These are phyloP conservation scores for Smutsia temminckii DNA, from an alignment of 2,797 vertebrate genomes.

Conservation along the genomic window DNA sequence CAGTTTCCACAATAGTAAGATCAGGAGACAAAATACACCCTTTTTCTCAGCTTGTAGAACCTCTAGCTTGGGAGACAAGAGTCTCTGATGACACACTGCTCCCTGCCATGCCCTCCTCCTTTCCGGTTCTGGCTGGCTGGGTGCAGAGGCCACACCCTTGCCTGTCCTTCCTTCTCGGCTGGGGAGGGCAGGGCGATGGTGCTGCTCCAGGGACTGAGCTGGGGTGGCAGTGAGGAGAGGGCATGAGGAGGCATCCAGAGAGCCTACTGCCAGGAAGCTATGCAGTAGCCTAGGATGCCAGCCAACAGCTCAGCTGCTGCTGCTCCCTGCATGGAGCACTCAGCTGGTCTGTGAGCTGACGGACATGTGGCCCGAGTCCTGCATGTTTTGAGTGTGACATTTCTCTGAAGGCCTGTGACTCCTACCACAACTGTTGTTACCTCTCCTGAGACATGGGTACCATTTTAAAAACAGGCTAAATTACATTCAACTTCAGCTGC, in stretches of 20 bases:
- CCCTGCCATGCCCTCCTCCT: neutral
- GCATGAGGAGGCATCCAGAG: neutral
- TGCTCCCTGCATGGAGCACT: neutral
- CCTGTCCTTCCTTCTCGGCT: neutral
- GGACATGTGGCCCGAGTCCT: neutral
- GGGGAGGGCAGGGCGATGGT: neutral
- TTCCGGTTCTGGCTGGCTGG: neutral
- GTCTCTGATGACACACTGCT: neutral
- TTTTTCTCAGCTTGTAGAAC: neutral
- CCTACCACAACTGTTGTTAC: neutral
- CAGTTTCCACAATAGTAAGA: neutral
- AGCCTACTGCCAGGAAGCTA: neutral
- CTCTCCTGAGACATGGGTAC: neutral
- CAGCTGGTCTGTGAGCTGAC: accelerated
- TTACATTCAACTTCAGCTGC: neutral
- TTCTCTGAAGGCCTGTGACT: neutral
- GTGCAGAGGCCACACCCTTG: neutral
- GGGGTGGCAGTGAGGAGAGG: neutral
- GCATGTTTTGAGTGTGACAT: neutral
- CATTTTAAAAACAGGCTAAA: neutral
- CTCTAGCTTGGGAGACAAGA: neutral
- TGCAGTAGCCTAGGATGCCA: neutral
- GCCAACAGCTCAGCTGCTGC: neutral
- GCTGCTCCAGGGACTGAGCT: neutral
- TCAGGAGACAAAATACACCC: neutral